Base-by-base conservation (phyloP, 2,113 vertebrate genomes). In the Atractosteus spatula region DNA sequence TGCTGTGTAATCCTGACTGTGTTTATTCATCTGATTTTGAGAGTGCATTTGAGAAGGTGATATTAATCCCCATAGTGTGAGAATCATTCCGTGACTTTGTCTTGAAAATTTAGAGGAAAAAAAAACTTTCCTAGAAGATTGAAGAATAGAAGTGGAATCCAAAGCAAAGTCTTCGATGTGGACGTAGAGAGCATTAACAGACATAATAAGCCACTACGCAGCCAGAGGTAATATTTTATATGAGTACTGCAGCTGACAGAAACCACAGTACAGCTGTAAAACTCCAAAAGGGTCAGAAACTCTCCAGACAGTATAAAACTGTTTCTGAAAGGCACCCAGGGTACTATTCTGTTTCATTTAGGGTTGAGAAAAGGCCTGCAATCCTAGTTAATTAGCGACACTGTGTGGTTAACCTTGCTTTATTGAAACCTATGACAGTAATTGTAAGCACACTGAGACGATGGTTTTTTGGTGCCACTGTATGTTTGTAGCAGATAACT, bases 251-350 rank as follows among this genome's bases (percentile, higher is more conserved):
- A 75, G 78, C 74, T 78, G 74, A 44, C 74, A 77, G 67, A 82
- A 85, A 84, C 82, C 83, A 79, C 85, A 86, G 62, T 70, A 59
- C 78, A 16, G 68, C 77, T 78, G 78, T 84, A 85, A 82, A 81
- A 82, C 71, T 80, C 80, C 80, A 70, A 70, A 74, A 84, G 80
- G 76, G 66, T 86, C 83, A 85, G 82, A 59, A 59, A 59, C 5
- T 59, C 57, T n/a, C 57, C 14, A 75, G 78, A 54, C 71, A 64
- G 82, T 82, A 70, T 51, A 51, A 82, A 86, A 84, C 80, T 77
- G 73, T 72, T 72, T 80, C 51, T 80, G 66, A 77, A 82, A 80
- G 75, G 80, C 80, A 84, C 79, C 82, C 68, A 73, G 76, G 82
- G 82, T 81, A 75, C 41, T 45, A 83, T 83, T 88, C 65, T 41